Conservation (phyloP, 2,888 invertebrate species). For the Nomada fucata region DNA sequence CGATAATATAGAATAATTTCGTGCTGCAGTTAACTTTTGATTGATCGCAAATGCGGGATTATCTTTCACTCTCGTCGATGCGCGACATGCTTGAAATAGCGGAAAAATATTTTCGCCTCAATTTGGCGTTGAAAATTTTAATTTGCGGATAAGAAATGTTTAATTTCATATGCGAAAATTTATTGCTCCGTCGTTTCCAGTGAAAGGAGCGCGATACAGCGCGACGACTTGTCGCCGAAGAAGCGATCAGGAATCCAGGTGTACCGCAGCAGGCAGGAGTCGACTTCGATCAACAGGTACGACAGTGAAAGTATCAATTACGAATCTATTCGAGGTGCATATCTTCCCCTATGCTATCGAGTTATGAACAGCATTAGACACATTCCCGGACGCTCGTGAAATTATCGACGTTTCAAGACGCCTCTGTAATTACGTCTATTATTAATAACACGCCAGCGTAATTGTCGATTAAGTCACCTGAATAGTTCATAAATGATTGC, state of each 20-base stretch:
- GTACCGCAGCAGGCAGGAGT: background rate
- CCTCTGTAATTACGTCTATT: background rate
- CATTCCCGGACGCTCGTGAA: background rate
- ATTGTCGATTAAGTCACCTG: slow-evolving; percentile 5
- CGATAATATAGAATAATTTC: too few relatives aligned
- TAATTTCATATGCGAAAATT: background rate
- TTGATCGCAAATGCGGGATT: too few relatives aligned
- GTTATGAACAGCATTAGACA: slow-evolving; percentile 5
- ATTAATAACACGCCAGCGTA: background rate
- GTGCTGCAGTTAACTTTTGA: too few relatives aligned
- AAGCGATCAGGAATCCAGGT: background rate
- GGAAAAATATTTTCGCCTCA: too few relatives aligned
- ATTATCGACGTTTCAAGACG: background rate
- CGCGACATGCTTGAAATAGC: too few relatives aligned
- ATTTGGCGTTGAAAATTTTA: too few relatives aligned
- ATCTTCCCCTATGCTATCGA: background rate
- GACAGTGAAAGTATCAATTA: slow-evolving; percentile 57
- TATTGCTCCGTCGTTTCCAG: background rate
- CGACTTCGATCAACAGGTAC: slow-evolving; percentile 52
- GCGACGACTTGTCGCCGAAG: background rate
- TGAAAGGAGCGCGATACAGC: background rate
- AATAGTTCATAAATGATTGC: background rate
- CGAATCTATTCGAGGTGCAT: slow-evolving; percentile 1
- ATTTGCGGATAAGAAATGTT: too few relatives aligned
- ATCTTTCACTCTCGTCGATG: too few relatives aligned